These are phyloP conservation scores for Myotis lucifugus DNA, from an alignment of 2,113 vertebrate species.

Conservation along the genomic window DNA sequence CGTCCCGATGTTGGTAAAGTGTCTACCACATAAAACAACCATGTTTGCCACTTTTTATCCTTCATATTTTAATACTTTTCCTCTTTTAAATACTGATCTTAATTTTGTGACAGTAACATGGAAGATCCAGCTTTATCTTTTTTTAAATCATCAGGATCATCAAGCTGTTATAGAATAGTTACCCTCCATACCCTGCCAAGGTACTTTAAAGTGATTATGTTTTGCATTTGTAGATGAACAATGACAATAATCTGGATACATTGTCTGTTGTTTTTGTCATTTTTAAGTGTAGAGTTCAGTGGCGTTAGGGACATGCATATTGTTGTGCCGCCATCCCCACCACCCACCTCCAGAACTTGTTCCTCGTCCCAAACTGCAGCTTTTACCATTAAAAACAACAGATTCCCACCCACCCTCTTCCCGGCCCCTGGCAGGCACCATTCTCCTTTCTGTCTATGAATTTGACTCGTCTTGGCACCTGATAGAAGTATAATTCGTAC, in stretches of 20 bases:
- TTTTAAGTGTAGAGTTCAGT: neutral
- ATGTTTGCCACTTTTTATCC: neutral
- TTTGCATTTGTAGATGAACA: too few relatives aligned
- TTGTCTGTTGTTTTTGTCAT: neutral
- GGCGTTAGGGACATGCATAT: fast-evolving
- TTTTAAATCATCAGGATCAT: too few relatives aligned
- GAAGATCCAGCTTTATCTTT: too few relatives aligned
- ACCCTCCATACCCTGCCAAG: too few relatives aligned
- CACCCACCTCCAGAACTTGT: neutral
- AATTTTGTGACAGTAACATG: too few relatives aligned
- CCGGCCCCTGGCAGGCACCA: neutral
- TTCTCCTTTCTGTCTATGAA: neutral
- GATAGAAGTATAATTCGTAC: neutral
- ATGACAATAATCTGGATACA: too few relatives aligned
- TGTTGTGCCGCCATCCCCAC: neutral
- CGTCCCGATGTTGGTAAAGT: neutral
- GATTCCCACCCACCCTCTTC: too few relatives aligned
- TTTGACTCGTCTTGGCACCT: neutral
- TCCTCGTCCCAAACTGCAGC: neutral
- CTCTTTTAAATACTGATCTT: too few relatives aligned
- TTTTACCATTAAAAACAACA: neutral
- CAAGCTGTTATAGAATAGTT: too few relatives aligned
- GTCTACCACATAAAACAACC: neutral
- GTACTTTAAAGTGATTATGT: too few relatives aligned
- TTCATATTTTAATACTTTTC: too few relatives aligned